These are phyloP conservation scores for Psammodynastes pulverulentus DNA, from an alignment of 2,113 vertebrate genomes.

Conservation along the genomic window DNA sequence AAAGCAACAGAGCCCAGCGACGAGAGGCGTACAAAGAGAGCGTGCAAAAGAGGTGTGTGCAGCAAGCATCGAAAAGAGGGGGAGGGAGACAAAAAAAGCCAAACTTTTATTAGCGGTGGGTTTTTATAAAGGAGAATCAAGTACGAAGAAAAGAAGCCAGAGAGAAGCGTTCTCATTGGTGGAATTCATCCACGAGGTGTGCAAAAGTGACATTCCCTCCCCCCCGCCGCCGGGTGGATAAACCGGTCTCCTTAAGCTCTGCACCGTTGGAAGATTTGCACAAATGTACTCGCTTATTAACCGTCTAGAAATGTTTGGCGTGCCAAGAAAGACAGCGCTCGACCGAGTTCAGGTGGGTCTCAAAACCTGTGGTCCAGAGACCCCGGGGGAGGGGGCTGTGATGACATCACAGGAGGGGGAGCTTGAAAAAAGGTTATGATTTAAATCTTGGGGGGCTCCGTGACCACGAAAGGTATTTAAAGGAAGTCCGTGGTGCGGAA, in stretches of 20 bases:
- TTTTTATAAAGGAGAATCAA: not conserved
- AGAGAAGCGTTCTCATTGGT: not conserved
- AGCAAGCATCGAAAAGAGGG: not conserved
- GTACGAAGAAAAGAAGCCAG: not conserved
- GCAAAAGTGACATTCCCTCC: not conserved
- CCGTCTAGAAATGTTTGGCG: conserved; percentile 10
- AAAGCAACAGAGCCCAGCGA: not conserved
- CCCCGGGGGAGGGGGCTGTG: too few relatives aligned
- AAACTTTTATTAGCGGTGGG: not conserved
- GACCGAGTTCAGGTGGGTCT: conserved; percentile 57
- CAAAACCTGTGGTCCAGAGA: not conserved
- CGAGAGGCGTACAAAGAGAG: not conserved
- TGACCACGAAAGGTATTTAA: not conserved
- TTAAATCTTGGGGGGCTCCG: not conserved
- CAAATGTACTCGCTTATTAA: not conserved
- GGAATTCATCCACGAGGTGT: not conserved
- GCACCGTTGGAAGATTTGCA: not conserved
- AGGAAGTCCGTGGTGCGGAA: not conserved
- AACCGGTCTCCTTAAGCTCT: not conserved
- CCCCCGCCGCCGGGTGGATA: too few relatives aligned
- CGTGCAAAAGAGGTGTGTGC: not conserved
- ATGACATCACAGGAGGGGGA: too few relatives aligned
- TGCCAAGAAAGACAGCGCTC: conserved; percentile 43
- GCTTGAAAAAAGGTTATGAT: not conserved
- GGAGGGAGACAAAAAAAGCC: not conserved